phyloP scores from a whole-genome alignment of 2,888 invertebrate genomes.

The Pyrochroa serraticornis region DNA sequence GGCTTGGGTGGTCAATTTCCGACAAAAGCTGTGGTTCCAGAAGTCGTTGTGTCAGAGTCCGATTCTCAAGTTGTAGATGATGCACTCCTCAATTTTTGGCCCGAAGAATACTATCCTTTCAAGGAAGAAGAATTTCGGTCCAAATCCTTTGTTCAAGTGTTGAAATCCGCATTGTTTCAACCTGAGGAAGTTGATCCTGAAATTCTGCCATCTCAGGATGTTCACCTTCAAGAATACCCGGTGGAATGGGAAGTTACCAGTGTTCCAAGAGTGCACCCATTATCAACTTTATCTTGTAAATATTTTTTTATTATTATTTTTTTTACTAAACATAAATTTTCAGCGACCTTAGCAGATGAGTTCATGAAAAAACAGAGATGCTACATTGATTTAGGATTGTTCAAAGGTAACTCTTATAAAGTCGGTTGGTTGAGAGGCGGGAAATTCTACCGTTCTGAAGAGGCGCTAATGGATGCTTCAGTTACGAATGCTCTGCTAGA shows the following conservation, averaged over 20 bases:
- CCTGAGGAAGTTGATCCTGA: too few relatives aligned
- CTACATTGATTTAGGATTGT: slow-evolving; percentile 64
- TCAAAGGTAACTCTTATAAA: slow-evolving; percentile 70
- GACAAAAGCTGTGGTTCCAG: background rate
- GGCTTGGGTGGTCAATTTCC: background rate
- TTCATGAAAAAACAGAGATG: slow-evolving; percentile 32
- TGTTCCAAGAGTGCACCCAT: slow-evolving; percentile 2
- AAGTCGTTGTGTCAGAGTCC: background rate
- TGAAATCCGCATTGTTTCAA: slow-evolving; percentile 14
- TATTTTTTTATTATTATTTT: too few relatives aligned
- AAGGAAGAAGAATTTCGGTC: slow-evolving; percentile 6
- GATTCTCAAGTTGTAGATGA: background rate
- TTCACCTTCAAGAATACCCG: background rate
- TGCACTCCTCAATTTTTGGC: slow-evolving; percentile 1
- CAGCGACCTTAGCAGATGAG: slow-evolving; percentile 4
- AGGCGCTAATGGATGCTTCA: slow-evolving; percentile 2
- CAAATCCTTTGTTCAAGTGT: slow-evolving; percentile 9
- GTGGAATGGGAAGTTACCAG: slow-evolving; percentile 5
- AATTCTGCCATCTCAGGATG: background rate
- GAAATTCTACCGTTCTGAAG: slow-evolving; percentile 50
- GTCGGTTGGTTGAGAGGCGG: slow-evolving; percentile 77
- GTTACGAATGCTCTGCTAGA: slow-evolving; percentile 1
- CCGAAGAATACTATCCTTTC: background rate
- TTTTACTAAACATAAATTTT: background rate
- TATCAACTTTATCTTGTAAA: too few relatives aligned